These are phyloP conservation scores for Volucella inflata DNA, from an alignment of 2,888 invertebrate genomes.

Conservation along the genomic window DNA sequence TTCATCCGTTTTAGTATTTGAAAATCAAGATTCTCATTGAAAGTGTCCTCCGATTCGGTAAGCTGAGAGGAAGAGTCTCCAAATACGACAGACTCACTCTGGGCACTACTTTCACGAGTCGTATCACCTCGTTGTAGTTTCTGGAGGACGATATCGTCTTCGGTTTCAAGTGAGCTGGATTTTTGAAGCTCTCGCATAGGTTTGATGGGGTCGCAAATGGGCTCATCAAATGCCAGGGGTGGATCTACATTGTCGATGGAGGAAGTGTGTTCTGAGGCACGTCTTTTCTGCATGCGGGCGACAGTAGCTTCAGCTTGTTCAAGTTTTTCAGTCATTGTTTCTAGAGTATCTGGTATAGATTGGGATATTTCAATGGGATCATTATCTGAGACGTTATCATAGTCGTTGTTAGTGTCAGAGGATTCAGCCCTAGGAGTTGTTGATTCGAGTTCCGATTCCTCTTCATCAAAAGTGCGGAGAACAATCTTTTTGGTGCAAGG, in stretches of 20 bases:
- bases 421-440: slow-evolving; percentile 69
- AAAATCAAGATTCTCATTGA: slow-evolving; percentile 35
- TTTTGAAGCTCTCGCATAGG: slow-evolving; percentile 78
- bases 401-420: slow-evolving; percentile 47
- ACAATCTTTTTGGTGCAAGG: slow-evolving; percentile 76
- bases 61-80: slow-evolving; percentile 65
- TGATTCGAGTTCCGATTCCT: slow-evolving; percentile 70
- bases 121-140: slow-evolving; percentile 78
- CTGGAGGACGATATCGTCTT: slow-evolving; percentile 79
- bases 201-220: slow-evolving; percentile 71
- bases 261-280: slow-evolving; percentile 76
- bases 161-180: slow-evolving; percentile 76
- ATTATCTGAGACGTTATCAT: slow-evolving; percentile 74
- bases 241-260: slow-evolving; percentile 46
- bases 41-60: slow-evolving; percentile 56
- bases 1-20: slow-evolving; percentile 77
- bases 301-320: slow-evolving; percentile 79
- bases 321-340: slow-evolving; percentile 78
- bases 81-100: slow-evolving; percentile 80
- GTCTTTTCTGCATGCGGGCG: slow-evolving; percentile 79
- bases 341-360: slow-evolving; percentile 77
- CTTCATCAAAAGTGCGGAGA: slow-evolving; percentile 62
- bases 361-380: slow-evolving; percentile 74
- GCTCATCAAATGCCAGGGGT: slow-evolving; percentile 77
- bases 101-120: slow-evolving; percentile 78